Evolutionary conservation across 37 sponge, comb jelly and placozoan genomes (phyloP), one percentile per base, ranked within the genome.

Genomic region (Corticium candelabrum): DNA sequence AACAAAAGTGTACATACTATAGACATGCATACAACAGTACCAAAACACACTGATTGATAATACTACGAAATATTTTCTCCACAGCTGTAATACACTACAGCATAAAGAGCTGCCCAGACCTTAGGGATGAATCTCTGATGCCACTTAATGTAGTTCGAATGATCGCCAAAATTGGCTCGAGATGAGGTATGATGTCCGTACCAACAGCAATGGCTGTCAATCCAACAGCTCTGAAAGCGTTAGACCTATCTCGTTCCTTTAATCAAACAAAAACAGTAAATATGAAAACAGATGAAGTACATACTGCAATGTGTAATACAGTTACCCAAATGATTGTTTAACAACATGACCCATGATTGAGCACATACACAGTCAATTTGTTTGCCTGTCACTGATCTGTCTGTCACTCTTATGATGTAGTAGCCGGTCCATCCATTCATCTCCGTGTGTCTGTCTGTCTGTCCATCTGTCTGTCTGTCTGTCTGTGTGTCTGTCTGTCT

Each of bases 221-320:
- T 31, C 95, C 95, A 33, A 94, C 80, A 35, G 91, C 84, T 68
- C 78, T 78, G 84, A 94, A 89, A 27, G 91, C 90, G 1, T 74
- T 74, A 29, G 89, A 67, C 50, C 79, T 74, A 77, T 91, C 92
- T 41, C 81, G 81, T 67, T 88, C 92, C 75, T 81, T 31, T 1
- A 36, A 15, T 38, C 29, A 77, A 11, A 0, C n/a, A n/a, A n/a
- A n/a, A n/a, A n/a, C n/a, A n/a, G n/a, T n/a, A n/a, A n/a, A n/a
- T n/a, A n/a, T n/a, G 81, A 74, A 31, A 79, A 3, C 2, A 75
- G 30, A 43, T 21, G 34, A 3, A 2, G 2, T 35, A 79, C 2
- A 3, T 1, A 74, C 35, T n/a, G n/a, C n/a, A n/a, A n/a, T n/a
- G n/a, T n/a, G n/a, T n/a, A n/a, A n/a, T n/a, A n/a, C n/a, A n/a